Conservation (phyloP, 1,140 invertebrate species). For the Drosophila nasuta region DNA sequence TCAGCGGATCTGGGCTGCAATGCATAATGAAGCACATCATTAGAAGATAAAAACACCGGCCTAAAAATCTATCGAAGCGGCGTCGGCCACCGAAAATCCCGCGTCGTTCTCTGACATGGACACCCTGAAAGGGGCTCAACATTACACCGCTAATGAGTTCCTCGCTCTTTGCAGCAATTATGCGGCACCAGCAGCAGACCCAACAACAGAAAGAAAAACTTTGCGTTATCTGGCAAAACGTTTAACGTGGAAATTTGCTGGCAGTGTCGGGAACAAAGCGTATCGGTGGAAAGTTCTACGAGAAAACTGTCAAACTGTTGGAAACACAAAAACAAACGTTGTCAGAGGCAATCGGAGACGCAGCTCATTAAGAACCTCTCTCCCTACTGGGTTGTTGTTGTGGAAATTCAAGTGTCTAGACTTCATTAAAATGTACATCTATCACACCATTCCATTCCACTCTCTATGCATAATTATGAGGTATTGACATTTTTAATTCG, state of each 20-base stretch:
- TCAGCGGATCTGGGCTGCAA: slow-evolving; percentile 30
- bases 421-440: slow-evolving; percentile 68
- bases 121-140: slow-evolving; percentile 1
- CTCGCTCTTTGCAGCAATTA: slow-evolving; percentile 67
- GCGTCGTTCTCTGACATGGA: slow-evolving; percentile 1
- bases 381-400: slow-evolving; percentile 38
- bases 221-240: slow-evolving; percentile 68
- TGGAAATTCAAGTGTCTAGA: slow-evolving; percentile 62
- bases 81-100: slow-evolving; percentile 44
- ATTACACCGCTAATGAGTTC: slow-evolving; percentile 70
- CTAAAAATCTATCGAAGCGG: slow-evolving; percentile 67
- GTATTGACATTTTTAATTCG: slow-evolving; percentile 72
- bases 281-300: slow-evolving; percentile 53
- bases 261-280: slow-evolving; percentile 9
- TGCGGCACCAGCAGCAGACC: slow-evolving; percentile 28
- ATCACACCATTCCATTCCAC: slow-evolving; percentile 7
- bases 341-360: slow-evolving; percentile 31
- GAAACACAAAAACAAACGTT: slow-evolving; percentile 36
- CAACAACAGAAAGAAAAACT: slow-evolving; percentile 39
- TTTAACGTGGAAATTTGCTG: slow-evolving; percentile 48
- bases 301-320: slow-evolving; percentile 73
- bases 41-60: slow-evolving; percentile 68
- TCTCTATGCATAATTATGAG: slow-evolving; percentile 51
- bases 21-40: slow-evolving; percentile 76
- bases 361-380: slow-evolving; percentile 57